Evolutionary conservation across 2,888 invertebrate species (phyloP), one percentile per base, ranked within the genome.

Genomic region (Xestobium rufovillosum): DNA sequence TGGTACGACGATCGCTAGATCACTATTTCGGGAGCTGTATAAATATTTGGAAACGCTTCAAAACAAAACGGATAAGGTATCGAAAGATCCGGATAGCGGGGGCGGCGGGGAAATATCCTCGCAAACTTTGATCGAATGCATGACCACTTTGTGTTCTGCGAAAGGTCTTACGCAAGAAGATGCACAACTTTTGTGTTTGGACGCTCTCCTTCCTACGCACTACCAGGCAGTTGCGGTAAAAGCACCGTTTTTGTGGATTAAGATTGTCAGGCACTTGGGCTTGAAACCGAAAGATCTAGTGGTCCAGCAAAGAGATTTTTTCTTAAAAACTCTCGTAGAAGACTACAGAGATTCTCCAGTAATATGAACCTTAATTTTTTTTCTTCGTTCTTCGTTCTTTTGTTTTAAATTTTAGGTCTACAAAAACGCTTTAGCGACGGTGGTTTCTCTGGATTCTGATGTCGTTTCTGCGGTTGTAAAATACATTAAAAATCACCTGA

Each of bases 361-460:
- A 51, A 53, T 44, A 50, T 29, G 14, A 32, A 32, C 16, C 29
- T 35, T 17, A 9, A 15, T 26, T 36, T 37, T 37, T 31, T 26
- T 10, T 3, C 13, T 10, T 4, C 11, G 4, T 10, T 31, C 28
- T 17, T 31, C 16, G 10, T 8, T 13, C 32, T 14, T 16, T 38
- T 38, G 13, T 3, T 19, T 32, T 33, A 9, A 25, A 27, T 34
- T 38, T 8, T 14, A 64, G 68, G 75, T 77, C 34, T 73, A 76
- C 47, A 78, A 80, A 52, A 83, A 82, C 66, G 78, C 83, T n/a
- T 67, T 92, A 40, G 67, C 77, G 3, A 81, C 82, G 1, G 68
- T 91, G 26, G 73, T 79, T 0, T 65, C 70, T 2, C 63, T 80
- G 4, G 77, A 78, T 51, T 73, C 83, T 0, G 77, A 79, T 34